These are phyloP conservation scores for Amphipoea lucens DNA, from an alignment of 2,888 invertebrate species.

Conservation along the genomic window DNA sequence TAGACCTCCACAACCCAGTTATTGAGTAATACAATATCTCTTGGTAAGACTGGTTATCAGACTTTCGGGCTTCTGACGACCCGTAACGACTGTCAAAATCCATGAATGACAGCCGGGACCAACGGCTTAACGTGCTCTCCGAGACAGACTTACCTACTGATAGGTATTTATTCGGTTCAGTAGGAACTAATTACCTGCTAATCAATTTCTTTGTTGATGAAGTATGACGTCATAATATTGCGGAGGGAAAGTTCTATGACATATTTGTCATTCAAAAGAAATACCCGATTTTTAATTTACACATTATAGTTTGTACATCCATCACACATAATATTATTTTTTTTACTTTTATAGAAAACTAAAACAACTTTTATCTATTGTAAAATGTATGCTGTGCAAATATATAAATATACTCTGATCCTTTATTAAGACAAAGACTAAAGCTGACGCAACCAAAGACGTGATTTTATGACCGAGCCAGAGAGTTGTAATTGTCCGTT, in stretches of 20 bases:
- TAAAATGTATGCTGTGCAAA: neutral
- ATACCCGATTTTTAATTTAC: too few species aligned
- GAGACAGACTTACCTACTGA: too few species aligned
- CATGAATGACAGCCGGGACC: too few species aligned
- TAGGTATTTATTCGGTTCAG: neutral
- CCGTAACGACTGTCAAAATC: too few species aligned
- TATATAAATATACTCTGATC: neutral
- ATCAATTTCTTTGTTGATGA: neutral
- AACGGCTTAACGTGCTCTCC: too few species aligned
- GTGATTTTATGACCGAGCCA: conserved; percentile 35
- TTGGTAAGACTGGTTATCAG: too few species aligned
- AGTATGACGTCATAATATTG: neutral
- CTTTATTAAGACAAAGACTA: neutral
- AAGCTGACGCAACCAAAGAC: neutral
- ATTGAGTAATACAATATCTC: too few species aligned
- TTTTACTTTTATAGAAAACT: neutral
- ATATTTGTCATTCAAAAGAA: neutral
- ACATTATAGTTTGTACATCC: too few species aligned
- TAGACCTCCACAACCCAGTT: too few species aligned
- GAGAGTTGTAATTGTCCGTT: conserved; percentile 25
- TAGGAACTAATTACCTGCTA: neutral
- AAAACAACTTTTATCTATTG: too few species aligned
- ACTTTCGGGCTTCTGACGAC: too few species aligned
- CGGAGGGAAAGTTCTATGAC: neutral
- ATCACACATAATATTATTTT: too few species aligned